Base-by-base conservation (phyloP, 1,140 invertebrate species). In the Geopemphigus sp. region DNA sequence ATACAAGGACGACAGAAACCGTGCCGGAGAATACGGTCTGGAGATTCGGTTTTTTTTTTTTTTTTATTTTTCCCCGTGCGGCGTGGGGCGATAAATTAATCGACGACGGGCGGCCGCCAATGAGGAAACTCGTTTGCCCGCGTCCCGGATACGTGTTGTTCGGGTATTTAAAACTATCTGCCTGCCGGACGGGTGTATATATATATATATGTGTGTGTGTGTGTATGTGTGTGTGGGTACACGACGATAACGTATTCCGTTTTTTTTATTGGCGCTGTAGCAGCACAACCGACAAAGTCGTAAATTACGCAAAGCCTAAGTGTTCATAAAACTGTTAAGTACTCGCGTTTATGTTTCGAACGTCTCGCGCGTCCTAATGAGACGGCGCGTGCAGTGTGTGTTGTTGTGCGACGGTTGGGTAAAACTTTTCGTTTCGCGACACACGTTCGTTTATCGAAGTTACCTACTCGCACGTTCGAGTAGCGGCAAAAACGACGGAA, bases 291-390 rank as follows among this genome's bases (percentile, higher is more conserved):
- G 53, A 11, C 19, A 2, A 45, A 74, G 53, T 74, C 54, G 29
- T 74, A 74, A 74, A 74, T 74, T 59, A 74, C 54, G 12, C 72
- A 39, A 56, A 45, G 26, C 72, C 53, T 74, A 57, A 57, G 72
- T 74, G 39, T 74, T 74, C 72, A 57, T 74, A 57, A 74, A 56
- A 57, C n/a, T 39, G 26, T 57, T 57, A 74, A 56, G 72, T 74
- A 32, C n/a, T n/a, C n/a, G n/a, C n/a, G n/a, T n/a, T n/a, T 57
- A 74, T 57, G 54, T 74, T 74, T 74, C 57, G 72, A 74, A 57
- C 24, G 72, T 57, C 72, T n/a, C n/a, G n/a, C n/a, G n/a, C 14
- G 29, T 39, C 29, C 29, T 39, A 57, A 74, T 56, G 53, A 74
- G 29, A 57, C 29, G 26, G 17, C 17, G 47, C 47, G 39, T 73